Evolutionary conservation across 92 coral and sea anemone genomes (phyloP), one percentile per base, ranked within the genome.

Genomic region (Zoanthus sansibaricus): DNA sequence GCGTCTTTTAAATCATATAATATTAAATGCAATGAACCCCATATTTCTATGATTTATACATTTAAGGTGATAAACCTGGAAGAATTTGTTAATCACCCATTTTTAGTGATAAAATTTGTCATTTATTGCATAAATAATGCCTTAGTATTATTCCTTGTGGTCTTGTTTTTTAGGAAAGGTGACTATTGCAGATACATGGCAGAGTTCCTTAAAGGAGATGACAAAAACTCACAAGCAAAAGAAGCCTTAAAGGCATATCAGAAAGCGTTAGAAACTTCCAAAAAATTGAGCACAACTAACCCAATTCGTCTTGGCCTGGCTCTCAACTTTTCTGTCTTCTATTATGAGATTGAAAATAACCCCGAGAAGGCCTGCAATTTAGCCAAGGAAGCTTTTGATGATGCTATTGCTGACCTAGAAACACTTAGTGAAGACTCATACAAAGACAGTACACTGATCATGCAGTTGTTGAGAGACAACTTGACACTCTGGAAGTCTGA

Each of bases 151-250:
- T 37, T 37, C 42, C 42, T 37, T 37, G 42, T 37, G 42, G 42
- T 37, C 42, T 37, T 37, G 42, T 37, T 79, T 88, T 91, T 59
- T 82, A 95, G 98, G 98, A 93, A 93, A 82, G 98, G 98, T n/a
- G 98, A 95, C 91, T 95, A 95, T 87, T 87, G 89, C 82, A 92
- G 98, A 64, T 95, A 95, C 71, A 91, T 92, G 87, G 98, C 98
- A 6, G 98, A 95, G 88, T 93, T 92, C 83, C 90, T 89, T 58
- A 73, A 79, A 62, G 90, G 86, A 20, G 86, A 85, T n/a, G 45
- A 55, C 9, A 56, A 20, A 47, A 74, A 88, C 44, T 10, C 20
- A 16, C 88, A 83, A 31, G 77, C 90, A 20, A 10, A 67, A 6
- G 32, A 75, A 9, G 87, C 96, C 20, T 45, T 44, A 18, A 56